Evolutionary conservation across 2,797 vertebrate species (phyloP).

Genomic region (Pagetopsis macropterus): DNA sequence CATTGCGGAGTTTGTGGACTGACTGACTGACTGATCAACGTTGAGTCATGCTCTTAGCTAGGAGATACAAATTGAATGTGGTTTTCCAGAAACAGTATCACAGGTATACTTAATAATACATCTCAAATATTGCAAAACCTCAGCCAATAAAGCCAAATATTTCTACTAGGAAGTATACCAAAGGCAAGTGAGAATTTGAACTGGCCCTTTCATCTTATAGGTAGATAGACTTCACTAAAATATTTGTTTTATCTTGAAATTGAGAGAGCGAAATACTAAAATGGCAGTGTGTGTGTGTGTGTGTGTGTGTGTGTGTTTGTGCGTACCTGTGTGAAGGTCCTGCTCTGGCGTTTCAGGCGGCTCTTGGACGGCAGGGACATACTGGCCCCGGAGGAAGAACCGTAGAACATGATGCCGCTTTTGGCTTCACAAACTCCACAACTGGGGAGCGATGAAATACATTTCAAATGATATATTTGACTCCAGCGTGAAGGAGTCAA

Average conservation of each 20-base stretch:
- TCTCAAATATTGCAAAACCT: not conserved
- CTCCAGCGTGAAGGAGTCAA: not conserved
- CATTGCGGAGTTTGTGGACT: too few relatives aligned
- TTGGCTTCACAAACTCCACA: constrained; percentile 52
- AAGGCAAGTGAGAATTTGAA: not conserved
- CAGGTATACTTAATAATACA: not conserved
- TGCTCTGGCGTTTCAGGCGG: constrained; percentile 92
- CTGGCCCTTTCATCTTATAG: too few relatives aligned
- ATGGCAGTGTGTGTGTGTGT: too few relatives aligned
- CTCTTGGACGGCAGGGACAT: constrained; percentile 94
- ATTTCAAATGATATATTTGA: constrained; percentile 7
- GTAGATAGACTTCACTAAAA: too few relatives aligned
- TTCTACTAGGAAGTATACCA: not conserved
- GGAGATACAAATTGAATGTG: not conserved
- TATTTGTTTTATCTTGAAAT: too few relatives aligned
- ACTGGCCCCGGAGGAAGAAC: constrained; percentile 88
- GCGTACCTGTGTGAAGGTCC: constrained; percentile 89
- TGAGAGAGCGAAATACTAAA: too few relatives aligned
- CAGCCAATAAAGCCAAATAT: not conserved
- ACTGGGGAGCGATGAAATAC: constrained; percentile 35
- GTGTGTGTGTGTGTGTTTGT: not conserved
- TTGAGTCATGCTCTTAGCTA: not conserved
- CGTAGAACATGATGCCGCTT: constrained; percentile 90
- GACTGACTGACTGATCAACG: not conserved
- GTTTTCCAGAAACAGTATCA: not conserved